phyloP scores from a whole-genome alignment of 2,797 vertebrate species.

The Emys orbicularis region DNA sequence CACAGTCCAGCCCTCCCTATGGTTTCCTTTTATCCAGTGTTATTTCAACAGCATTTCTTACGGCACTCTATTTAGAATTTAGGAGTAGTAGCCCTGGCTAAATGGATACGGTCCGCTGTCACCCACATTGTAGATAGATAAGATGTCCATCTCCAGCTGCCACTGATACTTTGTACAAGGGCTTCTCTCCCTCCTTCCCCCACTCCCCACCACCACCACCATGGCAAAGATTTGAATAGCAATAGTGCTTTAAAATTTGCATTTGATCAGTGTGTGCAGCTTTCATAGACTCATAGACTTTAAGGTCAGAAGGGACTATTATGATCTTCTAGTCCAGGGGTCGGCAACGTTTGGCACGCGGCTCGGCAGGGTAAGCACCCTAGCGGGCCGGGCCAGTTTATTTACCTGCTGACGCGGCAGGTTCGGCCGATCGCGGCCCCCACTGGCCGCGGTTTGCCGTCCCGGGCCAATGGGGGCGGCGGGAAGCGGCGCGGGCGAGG shows the following conservation, averaged over 20 bases:
- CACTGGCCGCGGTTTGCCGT: too few species aligned
- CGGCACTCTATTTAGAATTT: too few species aligned
- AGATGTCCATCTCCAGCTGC: neutral
- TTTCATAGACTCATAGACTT: neutral
- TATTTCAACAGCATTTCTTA: neutral
- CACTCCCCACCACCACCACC: neutral
- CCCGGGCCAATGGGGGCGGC: too few species aligned
- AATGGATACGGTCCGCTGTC: neutral
- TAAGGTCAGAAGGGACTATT: too few species aligned
- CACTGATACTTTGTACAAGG: neutral
- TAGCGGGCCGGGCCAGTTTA: too few species aligned
- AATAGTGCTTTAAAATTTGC: neutral
- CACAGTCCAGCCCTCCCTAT: neutral
- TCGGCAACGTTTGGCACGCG: too few species aligned
- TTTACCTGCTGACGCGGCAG: too few species aligned
- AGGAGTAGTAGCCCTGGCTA: neutral
- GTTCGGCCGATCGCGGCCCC: too few species aligned
- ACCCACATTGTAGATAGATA: neutral
- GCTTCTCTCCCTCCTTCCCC: neutral
- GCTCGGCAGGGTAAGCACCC: too few species aligned
- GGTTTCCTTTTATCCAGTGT: neutral
- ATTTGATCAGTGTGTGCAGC: too few species aligned
- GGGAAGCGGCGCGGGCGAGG: too few species aligned
- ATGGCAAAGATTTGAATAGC: neutral
- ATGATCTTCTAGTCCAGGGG: too few species aligned